A percentile compares a stretch with the other conserved stretches of the same genome.
Conservation (phyloP, 64 coral and sea anemone species). For the Catalaphyllia jardinei region DNA sequence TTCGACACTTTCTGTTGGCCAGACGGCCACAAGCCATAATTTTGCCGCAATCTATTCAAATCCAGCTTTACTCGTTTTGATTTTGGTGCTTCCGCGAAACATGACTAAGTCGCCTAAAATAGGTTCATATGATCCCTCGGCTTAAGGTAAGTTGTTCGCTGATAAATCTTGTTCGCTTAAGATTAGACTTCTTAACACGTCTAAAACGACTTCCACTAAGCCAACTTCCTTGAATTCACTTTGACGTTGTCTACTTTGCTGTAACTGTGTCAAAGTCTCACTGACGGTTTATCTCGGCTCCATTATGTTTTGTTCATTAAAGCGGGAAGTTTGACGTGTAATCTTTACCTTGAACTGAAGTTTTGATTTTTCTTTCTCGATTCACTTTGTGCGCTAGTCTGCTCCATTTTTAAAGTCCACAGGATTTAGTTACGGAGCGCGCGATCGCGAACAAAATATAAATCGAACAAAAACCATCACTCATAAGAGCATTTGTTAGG, state of each 20-base stretch:
- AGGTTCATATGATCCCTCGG: not conserved
- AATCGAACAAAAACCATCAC: too few species aligned
- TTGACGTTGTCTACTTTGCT: not conserved
- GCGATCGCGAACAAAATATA: too few species aligned
- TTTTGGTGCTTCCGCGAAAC: not conserved
- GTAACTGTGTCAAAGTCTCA: not conserved
- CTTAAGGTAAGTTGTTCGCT: not conserved
- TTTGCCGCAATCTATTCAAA: not conserved
- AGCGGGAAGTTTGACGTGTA: too few species aligned
- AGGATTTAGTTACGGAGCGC: too few species aligned
- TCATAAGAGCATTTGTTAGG: too few species aligned
- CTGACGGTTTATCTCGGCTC: not conserved
- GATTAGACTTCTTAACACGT: not conserved
- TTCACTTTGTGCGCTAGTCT: too few species aligned
- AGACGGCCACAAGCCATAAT: too few species aligned
- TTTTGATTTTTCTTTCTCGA: too few species aligned
- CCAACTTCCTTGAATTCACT: not conserved
- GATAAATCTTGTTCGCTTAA: not conserved
- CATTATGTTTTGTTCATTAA: not conserved
- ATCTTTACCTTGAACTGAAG: too few species aligned
- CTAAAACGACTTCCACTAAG: not conserved
- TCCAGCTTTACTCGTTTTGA: not conserved
- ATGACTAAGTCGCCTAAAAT: not conserved
- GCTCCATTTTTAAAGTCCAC: too few species aligned
- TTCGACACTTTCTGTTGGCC: too few species aligned